Evolutionary conservation across 2,888 invertebrate species (phyloP).

Genomic region (Entomobrya multifasciata): DNA sequence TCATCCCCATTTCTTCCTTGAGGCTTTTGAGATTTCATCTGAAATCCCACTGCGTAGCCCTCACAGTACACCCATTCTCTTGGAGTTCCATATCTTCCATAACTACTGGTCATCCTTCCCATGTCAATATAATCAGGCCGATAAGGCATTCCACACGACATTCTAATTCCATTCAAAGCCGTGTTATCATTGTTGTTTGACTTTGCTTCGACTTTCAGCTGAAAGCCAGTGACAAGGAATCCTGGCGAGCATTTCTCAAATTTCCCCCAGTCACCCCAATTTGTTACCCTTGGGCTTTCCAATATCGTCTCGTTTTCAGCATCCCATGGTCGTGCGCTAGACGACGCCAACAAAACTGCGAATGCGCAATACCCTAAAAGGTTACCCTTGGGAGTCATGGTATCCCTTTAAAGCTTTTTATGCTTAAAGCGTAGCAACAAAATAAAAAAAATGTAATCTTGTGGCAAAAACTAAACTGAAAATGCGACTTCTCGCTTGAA

Average conservation of each 20-base stretch:
- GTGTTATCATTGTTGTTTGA: slow-evolving; percentile 67
- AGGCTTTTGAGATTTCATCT: slow-evolving; percentile 71
- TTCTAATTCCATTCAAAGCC: slow-evolving; percentile 72
- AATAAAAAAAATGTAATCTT: too few species aligned
- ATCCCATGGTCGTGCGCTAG: not conserved
- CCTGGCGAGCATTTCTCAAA: slow-evolving; percentile 49
- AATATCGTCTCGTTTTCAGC: not conserved
- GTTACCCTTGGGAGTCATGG: too few species aligned
- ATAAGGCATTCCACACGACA: slow-evolving; percentile 67
- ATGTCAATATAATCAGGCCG: slow-evolving; percentile 11
- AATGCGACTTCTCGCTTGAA: too few species aligned
- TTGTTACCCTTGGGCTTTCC: slow-evolving; percentile 33
- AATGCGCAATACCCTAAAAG: not conserved
- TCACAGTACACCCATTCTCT: not conserved
- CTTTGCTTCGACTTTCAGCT: slow-evolving; percentile 69
- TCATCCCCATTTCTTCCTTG: slow-evolving; percentile 73
- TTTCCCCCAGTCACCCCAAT: slow-evolving; percentile 51
- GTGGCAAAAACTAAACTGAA: too few species aligned
- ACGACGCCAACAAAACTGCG: not conserved
- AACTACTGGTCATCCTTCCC: not conserved
- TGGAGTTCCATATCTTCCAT: slow-evolving; percentile 6
- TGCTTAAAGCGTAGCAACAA: too few species aligned
- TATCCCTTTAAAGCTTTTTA: too few species aligned
- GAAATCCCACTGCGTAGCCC: slow-evolving; percentile 71
- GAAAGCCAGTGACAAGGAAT: slow-evolving; percentile 70